Percentiles rank a stretch among this genome's conserved stretches.
Evolutionary conservation across 2,797 vertebrate genomes (phyloP).

Genomic region (Agapornis canus): DNA sequence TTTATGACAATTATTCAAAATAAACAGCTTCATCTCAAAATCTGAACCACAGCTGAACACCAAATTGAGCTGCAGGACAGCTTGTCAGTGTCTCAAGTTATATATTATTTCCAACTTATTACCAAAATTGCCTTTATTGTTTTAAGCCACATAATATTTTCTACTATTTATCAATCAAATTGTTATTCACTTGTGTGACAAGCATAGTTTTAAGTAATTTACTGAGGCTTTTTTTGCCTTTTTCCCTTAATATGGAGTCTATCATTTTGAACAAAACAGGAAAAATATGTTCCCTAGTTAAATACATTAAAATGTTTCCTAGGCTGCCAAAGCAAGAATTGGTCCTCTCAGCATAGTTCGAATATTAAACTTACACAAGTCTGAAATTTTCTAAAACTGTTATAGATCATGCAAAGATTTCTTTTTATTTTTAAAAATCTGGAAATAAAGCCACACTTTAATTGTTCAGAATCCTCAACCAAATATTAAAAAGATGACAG

Average conservation of each 20-base stretch:
- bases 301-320: not conserved
- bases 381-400: not conserved
- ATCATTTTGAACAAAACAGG: constrained; percentile 21
- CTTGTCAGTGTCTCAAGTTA: constrained; percentile 6
- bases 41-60: not conserved
- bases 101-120: not conserved
- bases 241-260: constrained; percentile 18
- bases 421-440: not conserved
- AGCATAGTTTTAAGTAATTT: constrained; percentile 49
- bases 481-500: not conserved
- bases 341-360: not conserved
- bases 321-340: not conserved
- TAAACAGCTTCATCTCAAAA: constrained; percentile 51
- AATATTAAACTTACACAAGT: not conserved
- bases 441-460: not conserved
- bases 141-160: constrained; percentile 48
- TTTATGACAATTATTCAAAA: constrained; percentile 43
- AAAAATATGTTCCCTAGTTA: not conserved
- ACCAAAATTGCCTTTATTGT: constrained; percentile 32
- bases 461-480: not conserved
- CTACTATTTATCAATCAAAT: constrained; percentile 34
- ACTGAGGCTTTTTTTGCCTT: not conserved
- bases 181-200: constrained; percentile 16
- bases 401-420: not conserved
- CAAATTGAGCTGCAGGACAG: constrained; percentile 39